Evolutionary conservation across 2,888 invertebrate species (phyloP), one percentile per base, ranked within the genome.

Genomic region (Drosophila nr. fundita): DNA sequence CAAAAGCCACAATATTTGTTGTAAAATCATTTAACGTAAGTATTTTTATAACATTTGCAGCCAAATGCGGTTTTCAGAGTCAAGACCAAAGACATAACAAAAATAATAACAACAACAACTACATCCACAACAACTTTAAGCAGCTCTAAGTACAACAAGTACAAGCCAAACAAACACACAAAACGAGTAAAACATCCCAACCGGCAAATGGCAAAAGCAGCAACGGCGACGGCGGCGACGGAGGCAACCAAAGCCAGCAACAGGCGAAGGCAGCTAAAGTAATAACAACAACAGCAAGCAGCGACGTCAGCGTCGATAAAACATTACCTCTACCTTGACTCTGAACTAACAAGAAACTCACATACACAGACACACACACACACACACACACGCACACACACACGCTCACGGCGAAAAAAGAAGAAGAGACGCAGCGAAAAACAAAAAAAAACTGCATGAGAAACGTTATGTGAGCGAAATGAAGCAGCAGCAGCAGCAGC

Each of bases 311-410:
- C 65, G 73, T 76, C 65, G 75, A 78, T 76, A 82, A 83, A 76
- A 73, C 83, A 80, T 88, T 92, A 92, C 92, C 92, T 92, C 92
- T 91, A 92, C 93, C 92, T 93, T 92, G 93, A 93, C 92, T 92
- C 92, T 92, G 92, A 91, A 88, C 85, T 83, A 84, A 76, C 82
- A 83, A 82, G 77, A 73, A 76, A 69, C 32, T 72, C 53, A 74
- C 65, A 72, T 54, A 58, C 68, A 67, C 58, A 64, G 48, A 81
- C 55, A 68, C 36, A 62, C 29, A 30, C 52, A 61, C 18, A 63
- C 49, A 65, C 10, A 50, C 29, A 40, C 32, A 63, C 49, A 65
- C 10, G 45, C 29, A 40, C 32, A 38, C 57, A 62, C 32, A 55
- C 57, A 48, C 40, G 59, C 38, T 45, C 6, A 40, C 49, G 55